Conservation (phyloP, 2,888 invertebrate species). For the Cactoblastis cactorum region DNA sequence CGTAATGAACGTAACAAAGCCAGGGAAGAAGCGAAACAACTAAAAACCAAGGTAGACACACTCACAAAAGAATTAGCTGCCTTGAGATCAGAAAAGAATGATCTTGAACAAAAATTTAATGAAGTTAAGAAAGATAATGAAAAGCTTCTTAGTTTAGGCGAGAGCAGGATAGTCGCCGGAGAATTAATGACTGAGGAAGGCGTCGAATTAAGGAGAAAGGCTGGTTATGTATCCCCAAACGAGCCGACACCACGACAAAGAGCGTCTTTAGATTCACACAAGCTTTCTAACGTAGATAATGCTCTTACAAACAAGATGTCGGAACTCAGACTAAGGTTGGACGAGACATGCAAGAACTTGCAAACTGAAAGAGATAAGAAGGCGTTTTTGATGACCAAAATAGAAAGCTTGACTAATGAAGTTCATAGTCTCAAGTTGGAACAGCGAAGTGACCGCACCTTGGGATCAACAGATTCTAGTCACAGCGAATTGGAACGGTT, state of each 20-base stretch:
- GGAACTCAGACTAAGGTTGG: conserved; percentile 56
- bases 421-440: conserved; percentile 63
- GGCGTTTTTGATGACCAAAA: conserved; percentile 56
- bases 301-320: conserved; percentile 62
- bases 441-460: conserved; percentile 57
- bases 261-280: conserved; percentile 68
- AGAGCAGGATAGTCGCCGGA: conserved; percentile 61
- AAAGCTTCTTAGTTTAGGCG: conserved; percentile 81
- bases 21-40: conserved; percentile 91
- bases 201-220: conserved; percentile 58
- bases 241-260: conserved; percentile 56
- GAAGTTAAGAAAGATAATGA: conserved; percentile 90
- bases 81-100: conserved; percentile 88
- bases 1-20: conserved; percentile 96
- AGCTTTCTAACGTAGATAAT: conserved; percentile 67
- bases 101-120: conserved; percentile 86
- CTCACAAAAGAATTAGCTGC: conserved; percentile 86
- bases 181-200: conserved; percentile 63
- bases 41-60: conserved; percentile 88
- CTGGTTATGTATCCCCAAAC: conserved; percentile 51
- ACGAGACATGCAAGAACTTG: conserved; percentile 60
- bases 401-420: conserved; percentile 60
- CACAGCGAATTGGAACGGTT: conserved; percentile 69
- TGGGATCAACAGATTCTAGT: conserved; percentile 69
- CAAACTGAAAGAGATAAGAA: conserved; percentile 70